A percentile compares a stretch with the other conserved stretches of the same genome.
Evolutionary conservation across 1,140 invertebrate species (phyloP).

Genomic region (Varroa destructor): DNA sequence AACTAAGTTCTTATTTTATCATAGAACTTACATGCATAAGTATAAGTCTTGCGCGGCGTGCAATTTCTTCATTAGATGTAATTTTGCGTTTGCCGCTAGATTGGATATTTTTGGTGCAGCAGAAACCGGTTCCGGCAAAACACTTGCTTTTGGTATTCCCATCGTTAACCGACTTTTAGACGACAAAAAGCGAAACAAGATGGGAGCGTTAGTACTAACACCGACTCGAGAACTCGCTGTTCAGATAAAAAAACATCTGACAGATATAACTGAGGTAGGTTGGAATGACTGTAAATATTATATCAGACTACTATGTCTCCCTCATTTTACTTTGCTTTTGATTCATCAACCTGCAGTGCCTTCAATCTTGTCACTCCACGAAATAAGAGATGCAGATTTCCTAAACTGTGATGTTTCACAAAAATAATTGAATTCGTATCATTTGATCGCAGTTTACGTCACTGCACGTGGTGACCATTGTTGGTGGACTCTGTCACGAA

Average conservation of each 20-base stretch:
- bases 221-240: constrained; percentile 89
- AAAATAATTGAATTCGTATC: constrained; percentile 30
- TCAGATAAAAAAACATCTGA: constrained; percentile 76
- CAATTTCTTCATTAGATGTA: too few relatives aligned
- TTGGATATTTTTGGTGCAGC: constrained; percentile 86
- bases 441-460: constrained; percentile 50
- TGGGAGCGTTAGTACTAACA: constrained; percentile 68
- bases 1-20: too few relatives aligned
- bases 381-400: too few relatives aligned
- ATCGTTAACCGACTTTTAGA: constrained; percentile 68
- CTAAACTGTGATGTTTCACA: too few relatives aligned
- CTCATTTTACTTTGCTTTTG: too few relatives aligned
- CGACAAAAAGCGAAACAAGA: constrained; percentile 41
- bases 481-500: constrained; percentile 74
- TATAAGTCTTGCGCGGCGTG: too few relatives aligned
- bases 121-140: constrained; percentile 96
- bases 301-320: too few relatives aligned
- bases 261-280: constrained; percentile 55
- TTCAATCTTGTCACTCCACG: constrained; percentile 6
- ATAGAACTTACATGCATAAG: too few relatives aligned
- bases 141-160: constrained; percentile 87
- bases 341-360: background rate
- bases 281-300: background rate
- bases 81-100: constrained; percentile 34
- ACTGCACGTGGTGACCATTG: constrained; percentile 41